Evolutionary conservation across 2,797 vertebrate species (phyloP).

Genomic region (Schizopygopsis pylzovi): DNA sequence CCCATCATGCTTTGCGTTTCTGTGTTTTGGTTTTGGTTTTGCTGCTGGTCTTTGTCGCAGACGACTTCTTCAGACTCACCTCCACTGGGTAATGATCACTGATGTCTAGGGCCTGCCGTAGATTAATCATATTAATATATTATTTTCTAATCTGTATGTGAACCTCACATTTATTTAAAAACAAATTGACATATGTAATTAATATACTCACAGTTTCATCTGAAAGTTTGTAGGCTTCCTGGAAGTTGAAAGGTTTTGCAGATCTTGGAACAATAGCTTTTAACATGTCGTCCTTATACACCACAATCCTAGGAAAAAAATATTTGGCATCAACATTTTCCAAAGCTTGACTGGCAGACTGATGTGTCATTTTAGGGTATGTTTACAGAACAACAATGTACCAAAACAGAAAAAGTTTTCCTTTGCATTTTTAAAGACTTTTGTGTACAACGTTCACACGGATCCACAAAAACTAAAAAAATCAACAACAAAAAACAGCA

Average conservation of each 20-base stretch:
- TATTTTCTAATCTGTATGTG: neutral
- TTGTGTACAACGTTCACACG: neutral
- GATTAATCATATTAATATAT: neutral
- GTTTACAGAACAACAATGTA: neutral
- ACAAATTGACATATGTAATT: neutral
- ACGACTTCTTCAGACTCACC: slow-evolving; percentile 64
- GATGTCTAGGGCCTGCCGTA: slow-evolving; percentile 66
- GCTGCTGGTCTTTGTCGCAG: neutral
- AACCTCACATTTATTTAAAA: neutral
- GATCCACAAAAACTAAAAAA: neutral
- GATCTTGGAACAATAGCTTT: slow-evolving; percentile 64
- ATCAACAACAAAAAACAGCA: neutral
- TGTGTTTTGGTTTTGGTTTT: neutral
- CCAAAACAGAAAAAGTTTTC: neutral
- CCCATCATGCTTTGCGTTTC: neutral
- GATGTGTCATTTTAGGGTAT: neutral
- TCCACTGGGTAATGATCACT: slow-evolving; percentile 80
- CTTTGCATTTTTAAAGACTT: neutral
- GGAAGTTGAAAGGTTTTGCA: slow-evolving; percentile 76
- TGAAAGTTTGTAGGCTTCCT: slow-evolving; percentile 65
- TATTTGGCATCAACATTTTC: neutral
- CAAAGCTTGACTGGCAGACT: neutral
- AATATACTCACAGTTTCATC: slow-evolving; percentile 65
- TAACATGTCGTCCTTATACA: slow-evolving; percentile 68
- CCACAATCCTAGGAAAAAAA: slow-evolving; percentile 72